phyloP scores from a whole-genome alignment of 2,113 vertebrate species.

The Heteronetta atricapilla region DNA sequence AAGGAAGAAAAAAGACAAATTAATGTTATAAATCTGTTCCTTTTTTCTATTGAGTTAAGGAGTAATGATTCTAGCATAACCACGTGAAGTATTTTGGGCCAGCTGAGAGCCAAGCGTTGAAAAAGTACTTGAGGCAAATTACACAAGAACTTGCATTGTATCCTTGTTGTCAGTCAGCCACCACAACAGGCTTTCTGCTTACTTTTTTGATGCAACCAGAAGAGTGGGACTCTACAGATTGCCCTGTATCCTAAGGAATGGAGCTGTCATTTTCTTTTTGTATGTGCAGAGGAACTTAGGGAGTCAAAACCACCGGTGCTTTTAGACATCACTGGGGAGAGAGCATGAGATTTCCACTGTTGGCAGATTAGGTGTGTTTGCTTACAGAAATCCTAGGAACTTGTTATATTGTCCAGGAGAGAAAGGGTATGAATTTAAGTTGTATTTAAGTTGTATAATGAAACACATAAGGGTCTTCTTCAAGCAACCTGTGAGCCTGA shows the following conservation, averaged over 20 bases:
- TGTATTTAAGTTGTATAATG: conserved; percentile 9
- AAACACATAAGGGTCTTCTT: conserved; percentile 41
- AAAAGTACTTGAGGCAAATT: accelerated
- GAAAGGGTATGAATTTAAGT: background rate
- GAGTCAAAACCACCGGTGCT: background rate
- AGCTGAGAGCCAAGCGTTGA: background rate
- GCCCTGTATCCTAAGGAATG: background rate
- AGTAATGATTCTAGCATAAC: background rate
- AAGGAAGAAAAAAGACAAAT: background rate
- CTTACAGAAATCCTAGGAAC: background rate
- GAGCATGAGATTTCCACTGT: background rate
- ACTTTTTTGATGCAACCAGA: background rate
- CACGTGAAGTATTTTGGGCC: background rate
- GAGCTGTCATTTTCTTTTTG: background rate
- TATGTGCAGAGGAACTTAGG: background rate
- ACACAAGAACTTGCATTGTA: background rate
- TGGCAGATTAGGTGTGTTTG: background rate
- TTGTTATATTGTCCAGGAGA: background rate
- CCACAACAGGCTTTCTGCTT: background rate
- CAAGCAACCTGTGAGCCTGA: background rate
- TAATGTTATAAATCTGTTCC: background rate
- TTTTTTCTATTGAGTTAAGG: background rate
- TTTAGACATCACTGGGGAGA: background rate
- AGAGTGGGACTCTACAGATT: background rate
- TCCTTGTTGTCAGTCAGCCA: accelerated